Base-by-base conservation (phyloP, 1,140 invertebrate species). In the Tetragnatha versicolor region DNA sequence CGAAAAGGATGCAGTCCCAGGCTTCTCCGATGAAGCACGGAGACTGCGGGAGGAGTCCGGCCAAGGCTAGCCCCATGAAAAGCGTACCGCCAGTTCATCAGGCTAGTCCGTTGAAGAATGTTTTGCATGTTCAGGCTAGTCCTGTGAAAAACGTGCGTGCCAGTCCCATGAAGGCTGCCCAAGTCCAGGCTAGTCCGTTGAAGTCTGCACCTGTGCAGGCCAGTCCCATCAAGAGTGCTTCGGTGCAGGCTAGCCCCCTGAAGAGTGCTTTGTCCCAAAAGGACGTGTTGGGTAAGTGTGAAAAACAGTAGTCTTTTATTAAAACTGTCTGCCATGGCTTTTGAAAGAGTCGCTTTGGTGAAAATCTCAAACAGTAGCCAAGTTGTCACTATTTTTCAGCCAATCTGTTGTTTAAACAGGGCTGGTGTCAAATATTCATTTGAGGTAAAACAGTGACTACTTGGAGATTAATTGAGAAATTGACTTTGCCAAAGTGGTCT, bases 231-330 rank as follows among this genome's bases (percentile, higher is more conserved):
- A 83, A 83, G 53, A 51, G 49, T 27, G n/a, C 53, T n/a, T 35
- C 22, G 6, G 33, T n/a, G 4, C 35, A 77, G 22, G 79, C 68
- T 22, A n/a, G 53, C 10, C 10, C 27, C 17, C 82, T 85, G 10
- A 85, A 86, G 27, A 82, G 85, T 53, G 79, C 80, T 35, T 68
- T 86, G 39, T 49, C 84, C 60, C 82, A 84, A 83, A 81, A 81
- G 79, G n/a, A n/a, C n/a, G n/a, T n/a, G n/a, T n/a, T n/a, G n/a
- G n/a, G n/a, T n/a, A n/a, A n/a, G n/a, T n/a, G n/a, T n/a, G n/a
- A n/a, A n/a, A n/a, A n/a, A n/a, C n/a, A n/a, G n/a, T n/a, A n/a
- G n/a, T n/a, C n/a, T n/a, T n/a, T n/a, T n/a, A n/a, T n/a, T n/a
- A n/a, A n/a, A n/a, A n/a, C n/a, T n/a, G n/a, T n/a, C n/a, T n/a